Percentiles rank a stretch among this genome's conserved stretches.
phyloP scores from a whole-genome alignment of 92 coral and sea anemone genomes.

The Phenganax marumi region DNA sequence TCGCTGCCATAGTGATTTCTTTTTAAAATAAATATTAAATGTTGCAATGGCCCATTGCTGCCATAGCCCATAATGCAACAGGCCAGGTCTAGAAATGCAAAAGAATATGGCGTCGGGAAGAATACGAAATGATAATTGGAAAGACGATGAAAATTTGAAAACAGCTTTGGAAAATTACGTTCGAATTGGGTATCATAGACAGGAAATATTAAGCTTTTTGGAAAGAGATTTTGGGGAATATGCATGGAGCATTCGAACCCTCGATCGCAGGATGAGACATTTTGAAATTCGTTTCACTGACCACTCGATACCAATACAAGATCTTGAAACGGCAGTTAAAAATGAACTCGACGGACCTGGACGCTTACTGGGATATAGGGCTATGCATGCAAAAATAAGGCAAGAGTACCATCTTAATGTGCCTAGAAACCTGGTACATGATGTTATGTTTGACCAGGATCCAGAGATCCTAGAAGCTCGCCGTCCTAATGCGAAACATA shows the following conservation, averaged over 20 bases:
- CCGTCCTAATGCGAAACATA: too few relatives aligned
- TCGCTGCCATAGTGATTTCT: too few relatives aligned
- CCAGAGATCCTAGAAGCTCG: not conserved
- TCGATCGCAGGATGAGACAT: not conserved
- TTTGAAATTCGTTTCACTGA: not conserved
- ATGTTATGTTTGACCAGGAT: not conserved
- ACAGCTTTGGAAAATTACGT: not conserved
- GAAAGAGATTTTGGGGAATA: not conserved
- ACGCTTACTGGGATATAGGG: slow-evolving; percentile 4
- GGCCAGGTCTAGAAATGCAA: too few relatives aligned
- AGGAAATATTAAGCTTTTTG: not conserved
- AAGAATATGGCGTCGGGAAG: not conserved
- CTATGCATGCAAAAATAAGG: not conserved
- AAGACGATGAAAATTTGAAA: not conserved
- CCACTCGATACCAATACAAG: not conserved
- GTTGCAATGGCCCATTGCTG: not conserved
- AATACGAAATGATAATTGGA: not conserved
- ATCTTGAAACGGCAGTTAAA: not conserved
- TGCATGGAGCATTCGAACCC: not conserved
- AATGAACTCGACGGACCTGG: not conserved
- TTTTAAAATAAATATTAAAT: not conserved
- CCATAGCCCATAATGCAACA: not conserved
- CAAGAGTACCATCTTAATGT: not conserved
- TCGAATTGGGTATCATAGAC: not conserved
- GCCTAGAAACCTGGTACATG: not conserved